Evolutionary conservation across 2,797 vertebrate species (phyloP).

Genomic region (Rhinella marina): DNA sequence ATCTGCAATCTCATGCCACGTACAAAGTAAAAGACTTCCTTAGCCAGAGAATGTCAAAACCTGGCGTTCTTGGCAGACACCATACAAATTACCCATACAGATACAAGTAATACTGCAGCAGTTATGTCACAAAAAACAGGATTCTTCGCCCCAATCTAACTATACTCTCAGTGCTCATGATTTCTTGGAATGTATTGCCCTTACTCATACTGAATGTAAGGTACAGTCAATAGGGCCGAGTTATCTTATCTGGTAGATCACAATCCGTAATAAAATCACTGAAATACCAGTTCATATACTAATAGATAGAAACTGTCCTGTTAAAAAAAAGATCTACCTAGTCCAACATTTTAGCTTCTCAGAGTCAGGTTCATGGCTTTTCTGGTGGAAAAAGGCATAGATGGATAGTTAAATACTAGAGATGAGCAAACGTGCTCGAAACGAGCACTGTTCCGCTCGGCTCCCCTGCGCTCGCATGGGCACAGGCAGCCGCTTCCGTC

Average conservation of each 20-base stretch:
- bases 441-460: no score
- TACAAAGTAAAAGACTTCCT: constrained; percentile 7
- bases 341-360: no score
- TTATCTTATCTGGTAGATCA: neutral
- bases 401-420: no score
- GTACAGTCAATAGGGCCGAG: neutral
- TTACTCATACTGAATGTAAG: neutral
- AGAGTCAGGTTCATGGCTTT: no score
- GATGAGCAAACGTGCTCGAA: no score
- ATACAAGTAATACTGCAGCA: neutral
- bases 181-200: neutral
- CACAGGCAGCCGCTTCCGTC: no score
- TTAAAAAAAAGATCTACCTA: no score
- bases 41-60: neutral
- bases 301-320: no score
- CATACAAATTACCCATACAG: neutral
- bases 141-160: no score
- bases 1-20: neutral
- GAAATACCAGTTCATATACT: no score
- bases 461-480: no score
- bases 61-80: neutral
- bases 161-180: neutral
- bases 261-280: neutral
- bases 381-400: no score
- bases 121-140: neutral